Percentiles rank a stretch among this genome's conserved stretches.
These are phyloP conservation scores for Elgaria multicarinata DNA, from an alignment of 2,113 vertebrate genomes.

Conservation along the genomic window DNA sequence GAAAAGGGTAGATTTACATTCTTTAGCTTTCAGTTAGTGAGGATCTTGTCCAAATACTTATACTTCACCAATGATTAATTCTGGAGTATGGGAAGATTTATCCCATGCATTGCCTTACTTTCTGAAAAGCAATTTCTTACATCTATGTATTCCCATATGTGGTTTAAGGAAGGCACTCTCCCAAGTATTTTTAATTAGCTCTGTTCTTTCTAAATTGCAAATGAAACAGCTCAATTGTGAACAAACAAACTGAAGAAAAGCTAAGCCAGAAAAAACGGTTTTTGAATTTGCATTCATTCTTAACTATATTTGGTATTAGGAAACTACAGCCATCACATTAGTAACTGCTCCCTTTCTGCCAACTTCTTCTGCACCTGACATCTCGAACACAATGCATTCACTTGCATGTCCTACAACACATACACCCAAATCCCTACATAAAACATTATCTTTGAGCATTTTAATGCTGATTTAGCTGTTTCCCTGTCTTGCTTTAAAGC, in stretches of 20 bases:
- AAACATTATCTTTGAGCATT: neutral
- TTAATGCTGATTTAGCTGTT: neutral
- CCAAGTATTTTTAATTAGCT: neutral
- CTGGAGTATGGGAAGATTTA: neutral
- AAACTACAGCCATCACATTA: neutral
- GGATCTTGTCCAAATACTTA: neutral
- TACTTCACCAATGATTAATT: neutral
- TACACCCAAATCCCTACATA: neutral
- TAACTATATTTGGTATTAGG: constrained; percentile 23
- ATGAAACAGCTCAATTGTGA: neutral
- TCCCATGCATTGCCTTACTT: neutral
- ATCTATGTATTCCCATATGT: neutral
- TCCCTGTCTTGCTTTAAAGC: neutral
- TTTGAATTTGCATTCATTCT: neutral
- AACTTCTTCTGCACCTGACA: neutral
- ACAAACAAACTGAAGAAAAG: neutral
- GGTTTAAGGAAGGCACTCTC: neutral
- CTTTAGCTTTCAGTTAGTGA: neutral
- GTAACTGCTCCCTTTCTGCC: neutral
- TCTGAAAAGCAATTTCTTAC: neutral
- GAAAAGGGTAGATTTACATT: neutral
- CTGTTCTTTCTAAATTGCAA: neutral
- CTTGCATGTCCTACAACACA: neutral
- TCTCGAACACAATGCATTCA: neutral
- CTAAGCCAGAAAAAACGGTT: neutral